These are phyloP conservation scores for Odontamblyopus rebecca DNA, from an alignment of 2,797 vertebrate genomes.

Conservation along the genomic window DNA sequence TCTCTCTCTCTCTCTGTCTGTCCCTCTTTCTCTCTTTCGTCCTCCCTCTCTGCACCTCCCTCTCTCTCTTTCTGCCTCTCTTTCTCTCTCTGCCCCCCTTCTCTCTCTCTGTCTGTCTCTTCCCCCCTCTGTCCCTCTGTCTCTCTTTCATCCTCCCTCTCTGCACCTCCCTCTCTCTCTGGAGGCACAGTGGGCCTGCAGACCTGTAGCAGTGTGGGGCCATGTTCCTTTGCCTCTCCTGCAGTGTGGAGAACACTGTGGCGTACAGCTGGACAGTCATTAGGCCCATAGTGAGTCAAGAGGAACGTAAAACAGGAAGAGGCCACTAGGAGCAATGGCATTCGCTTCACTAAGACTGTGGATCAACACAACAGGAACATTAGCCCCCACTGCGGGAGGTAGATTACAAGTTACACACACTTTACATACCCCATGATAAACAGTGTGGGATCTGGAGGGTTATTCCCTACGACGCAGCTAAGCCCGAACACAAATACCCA, in stretches of 20 bases:
- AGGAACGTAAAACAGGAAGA: conserved; percentile 53
- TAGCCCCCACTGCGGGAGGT: conserved; percentile 22
- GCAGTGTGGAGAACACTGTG: conserved; percentile 67
- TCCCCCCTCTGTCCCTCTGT: too few relatives aligned
- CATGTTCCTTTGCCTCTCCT: conserved; percentile 71
- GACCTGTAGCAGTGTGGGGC: conserved; percentile 66
- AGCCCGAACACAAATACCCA: conserved; percentile 9
- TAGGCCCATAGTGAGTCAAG: conserved; percentile 66
- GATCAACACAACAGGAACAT: conserved; percentile 30
- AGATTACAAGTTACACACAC: conserved; percentile 32
- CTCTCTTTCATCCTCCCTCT: background rate
- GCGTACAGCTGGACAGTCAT: conserved; percentile 73
- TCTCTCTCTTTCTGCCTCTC: too few relatives aligned
- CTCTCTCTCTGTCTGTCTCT: too few relatives aligned
- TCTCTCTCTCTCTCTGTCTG: too few relatives aligned
- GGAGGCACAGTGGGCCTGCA: conserved; percentile 63
- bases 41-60: conserved; percentile 6
- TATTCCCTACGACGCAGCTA: conserved; percentile 4
- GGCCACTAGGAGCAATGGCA: conserved; percentile 53
- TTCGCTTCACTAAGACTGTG: conserved; percentile 43
- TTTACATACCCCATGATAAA: conserved; percentile 32
- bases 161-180: conserved; percentile 21
- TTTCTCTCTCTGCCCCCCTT: too few relatives aligned
- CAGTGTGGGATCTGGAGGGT: conserved; percentile 13
- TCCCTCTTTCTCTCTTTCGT: conserved; percentile 19